Base-by-base conservation (phyloP, 2,113 vertebrate genomes). In the Cynopterus brachyotis region DNA sequence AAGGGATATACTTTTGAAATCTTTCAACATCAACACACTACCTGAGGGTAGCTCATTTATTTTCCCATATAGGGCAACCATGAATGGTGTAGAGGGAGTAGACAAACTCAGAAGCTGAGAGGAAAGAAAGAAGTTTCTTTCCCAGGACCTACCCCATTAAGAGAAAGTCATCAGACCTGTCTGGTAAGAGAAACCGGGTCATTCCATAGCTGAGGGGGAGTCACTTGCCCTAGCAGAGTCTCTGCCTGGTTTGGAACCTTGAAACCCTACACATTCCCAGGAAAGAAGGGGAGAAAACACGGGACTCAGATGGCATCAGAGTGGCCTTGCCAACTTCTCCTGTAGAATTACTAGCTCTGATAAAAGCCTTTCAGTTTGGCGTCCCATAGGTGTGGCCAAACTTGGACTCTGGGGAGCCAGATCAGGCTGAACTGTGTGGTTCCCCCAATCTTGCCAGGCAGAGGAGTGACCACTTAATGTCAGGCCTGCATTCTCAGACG, bases 81-180 rank as follows among this genome's bases (percentile, higher is more conserved):
- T 9, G 76, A 45, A 28, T 37, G 57, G 53, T 76, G 22, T 22
- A 75, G 76, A 79, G 75, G 32, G 28, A 45, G 75, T 3, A 75
- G 73, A 15, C 37, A 45, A 60, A 87, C 75, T 67, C 75, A 64
- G 55, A 93, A 32, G 24, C 45, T 22, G 59, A 91, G 84, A 92
- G 66, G 90, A 64, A 80, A 85, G 83, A 69, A 67, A 92, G 60
- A 53, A 78, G 81, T 85, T 91, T 42, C 86, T 85, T 96, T 98
- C 97, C 72, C 96, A 95, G 89, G 88, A 91, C 93, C 78, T 91
- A 93, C n/a, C 72, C 84, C 81, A 86, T 69, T 85, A 96, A 96
- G 92, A 86, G 96, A 96, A 96, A 98, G 97, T 98, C 73, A 95
- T 95, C 91, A 89, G 82, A 97, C 96, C 91, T 83, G 96, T 96